Base-by-base conservation (phyloP, 2,797 vertebrate species). In the Neostethus bicornis region DNA sequence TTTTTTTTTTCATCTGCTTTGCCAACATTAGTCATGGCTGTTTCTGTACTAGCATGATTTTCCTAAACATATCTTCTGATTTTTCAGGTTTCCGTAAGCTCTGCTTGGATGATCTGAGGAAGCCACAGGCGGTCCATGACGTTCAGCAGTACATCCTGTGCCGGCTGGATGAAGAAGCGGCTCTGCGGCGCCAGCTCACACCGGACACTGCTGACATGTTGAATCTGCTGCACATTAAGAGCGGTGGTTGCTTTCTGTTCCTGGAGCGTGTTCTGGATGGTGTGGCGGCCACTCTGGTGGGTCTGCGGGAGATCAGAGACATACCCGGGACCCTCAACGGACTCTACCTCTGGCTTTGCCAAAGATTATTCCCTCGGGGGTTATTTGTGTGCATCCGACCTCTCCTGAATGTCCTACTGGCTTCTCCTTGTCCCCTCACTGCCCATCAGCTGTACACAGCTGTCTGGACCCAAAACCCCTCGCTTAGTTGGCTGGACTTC, bases 291-390 rank as follows among this genome's bases (percentile, higher is more conserved):
- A 85, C 86, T 6, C 75, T 92, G 42, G 83, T 94, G 38, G 85
- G 89, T 19, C 83, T 93, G 10, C 69, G 92, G 4, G 92, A 95
- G 79, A 91, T 93, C 49, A 80, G 92, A 5, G 92, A 94, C 78
- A 93, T 95, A 58, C 94, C 94, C 0, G 93, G 93, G 25, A 94
- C 93, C 4, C 83, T 95, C 7, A 92, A 91, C 3, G 93, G 93
- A 2, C 92, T 95, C 25, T 95, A 93, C 80, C 84, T 95, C n/a
- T 94, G 94, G 94, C 81, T 95, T 10, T 94, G 93, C 75, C 94
- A 94, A 57, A 85, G 92, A 21, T 82, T 94, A 16, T 94, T 94
- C 57, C 91, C 92, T 1, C 76, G 86, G 8, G 78, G 79, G 9
- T 85, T 90, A 5, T 94, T 94, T 45, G 42, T 79, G 51, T 73